Conservation (phyloP, 2,113 vertebrate genomes). For the Ceratotherium simum region DNA sequence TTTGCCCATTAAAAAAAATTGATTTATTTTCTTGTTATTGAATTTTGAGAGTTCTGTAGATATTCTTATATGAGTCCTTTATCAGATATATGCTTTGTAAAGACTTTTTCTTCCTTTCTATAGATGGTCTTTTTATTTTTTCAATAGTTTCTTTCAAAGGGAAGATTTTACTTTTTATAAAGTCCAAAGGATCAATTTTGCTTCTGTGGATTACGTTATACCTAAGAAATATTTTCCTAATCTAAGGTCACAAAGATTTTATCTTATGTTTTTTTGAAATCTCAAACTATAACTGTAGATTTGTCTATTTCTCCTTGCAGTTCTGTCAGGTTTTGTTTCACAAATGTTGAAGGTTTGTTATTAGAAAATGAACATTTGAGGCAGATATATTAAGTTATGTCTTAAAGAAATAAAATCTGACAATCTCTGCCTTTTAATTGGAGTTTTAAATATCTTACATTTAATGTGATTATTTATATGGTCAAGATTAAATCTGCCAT, state of each 20-base stretch:
- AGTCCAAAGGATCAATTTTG: neutral
- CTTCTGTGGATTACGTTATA: neutral
- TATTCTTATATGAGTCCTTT: neutral
- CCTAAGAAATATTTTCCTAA: neutral
- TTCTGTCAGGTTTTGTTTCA: neutral
- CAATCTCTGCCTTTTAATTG: neutral
- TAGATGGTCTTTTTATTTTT: neutral
- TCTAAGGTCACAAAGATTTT: neutral
- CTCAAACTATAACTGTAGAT: neutral
- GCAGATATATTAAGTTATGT: neutral
- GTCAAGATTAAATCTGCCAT: neutral
- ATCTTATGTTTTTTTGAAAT: neutral
- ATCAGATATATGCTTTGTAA: neutral
- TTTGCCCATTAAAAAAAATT: neutral
- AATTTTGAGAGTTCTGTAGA: neutral
- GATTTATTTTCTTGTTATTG: neutral
- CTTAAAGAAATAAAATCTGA: neutral
- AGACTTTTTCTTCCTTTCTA: neutral
- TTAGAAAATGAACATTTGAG: neutral
- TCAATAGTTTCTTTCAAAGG: neutral
- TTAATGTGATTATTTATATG: neutral
- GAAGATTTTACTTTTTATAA: neutral
- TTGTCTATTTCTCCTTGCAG: neutral
- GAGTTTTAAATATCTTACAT: neutral
- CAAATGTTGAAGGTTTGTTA: neutral